Percentiles rank a stretch among this genome's conserved stretches.
Evolutionary conservation across 2,888 invertebrate genomes (phyloP).

Genomic region (Leptinotarsa haldemani): DNA sequence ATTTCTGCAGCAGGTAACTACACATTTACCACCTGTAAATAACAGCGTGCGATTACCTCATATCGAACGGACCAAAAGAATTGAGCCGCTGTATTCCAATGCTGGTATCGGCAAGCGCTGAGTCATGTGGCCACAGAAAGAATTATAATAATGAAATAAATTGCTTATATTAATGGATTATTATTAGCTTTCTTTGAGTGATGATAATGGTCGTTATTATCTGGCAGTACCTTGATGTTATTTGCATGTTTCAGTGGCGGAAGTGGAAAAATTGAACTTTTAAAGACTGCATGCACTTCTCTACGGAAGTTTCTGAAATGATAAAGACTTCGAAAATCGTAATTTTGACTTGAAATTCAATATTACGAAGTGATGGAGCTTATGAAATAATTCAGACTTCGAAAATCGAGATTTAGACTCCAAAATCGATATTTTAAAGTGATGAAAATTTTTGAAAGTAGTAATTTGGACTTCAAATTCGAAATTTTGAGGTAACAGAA

Average conservation of each 20-base stretch:
- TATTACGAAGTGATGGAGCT: no score
- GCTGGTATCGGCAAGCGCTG: constrained; percentile 52
- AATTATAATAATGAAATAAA: constrained; percentile 67
- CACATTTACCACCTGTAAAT: constrained; percentile 40
- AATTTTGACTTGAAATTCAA: no score
- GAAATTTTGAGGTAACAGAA: no score
- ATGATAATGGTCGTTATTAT: constrained; percentile 63
- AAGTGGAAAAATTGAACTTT: no score
- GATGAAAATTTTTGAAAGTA: no score
- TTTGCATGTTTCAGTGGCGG: constrained; percentile 53
- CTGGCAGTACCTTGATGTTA: constrained; percentile 53
- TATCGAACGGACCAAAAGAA: constrained; percentile 23
- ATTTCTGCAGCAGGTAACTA: constrained; percentile 55
- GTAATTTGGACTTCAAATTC: no score
- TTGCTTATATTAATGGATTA: constrained; percentile 64
- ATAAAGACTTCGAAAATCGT: no score
- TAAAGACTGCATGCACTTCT: no score
- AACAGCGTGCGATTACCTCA: constrained; percentile 32
- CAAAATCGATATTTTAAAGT: no score
- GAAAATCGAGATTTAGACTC: no score
- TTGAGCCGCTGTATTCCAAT: constrained; percentile 33
- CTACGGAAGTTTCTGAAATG: no score
- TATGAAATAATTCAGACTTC: no score
- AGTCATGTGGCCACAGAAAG: constrained; percentile 62
- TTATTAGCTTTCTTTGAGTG: constrained; percentile 65